Evolutionary conservation across 2,888 invertebrate genomes (phyloP).

Genomic region (Buathra laborator): DNA sequence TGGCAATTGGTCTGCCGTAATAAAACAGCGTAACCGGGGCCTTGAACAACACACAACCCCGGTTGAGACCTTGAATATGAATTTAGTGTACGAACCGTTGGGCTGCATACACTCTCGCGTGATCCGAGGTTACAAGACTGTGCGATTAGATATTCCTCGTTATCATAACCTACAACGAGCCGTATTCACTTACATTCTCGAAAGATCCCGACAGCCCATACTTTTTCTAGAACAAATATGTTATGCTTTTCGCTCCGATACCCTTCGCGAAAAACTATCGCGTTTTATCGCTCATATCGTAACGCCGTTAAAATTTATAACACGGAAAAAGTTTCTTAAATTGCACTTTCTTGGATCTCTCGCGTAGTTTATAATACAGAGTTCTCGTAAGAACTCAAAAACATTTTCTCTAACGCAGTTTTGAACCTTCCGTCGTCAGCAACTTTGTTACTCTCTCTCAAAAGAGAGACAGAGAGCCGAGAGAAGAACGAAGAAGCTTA

Average conservation of each 20-base stretch:
- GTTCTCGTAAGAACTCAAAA: too few species aligned
- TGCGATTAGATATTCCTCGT: conserved; percentile 62
- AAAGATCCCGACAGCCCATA: conserved; percentile 10
- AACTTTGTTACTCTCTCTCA: too few species aligned
- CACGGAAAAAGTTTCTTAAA: too few species aligned
- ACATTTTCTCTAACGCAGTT: too few species aligned
- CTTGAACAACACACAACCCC: conserved; percentile 72
- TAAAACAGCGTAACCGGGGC: conserved; percentile 64
- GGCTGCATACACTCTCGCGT: conserved; percentile 63
- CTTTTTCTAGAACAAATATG: conserved; percentile 1
- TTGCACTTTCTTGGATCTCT: too few species aligned
- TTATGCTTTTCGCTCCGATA: not conserved
- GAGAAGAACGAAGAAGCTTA: not conserved
- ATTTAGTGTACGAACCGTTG: conserved; percentile 69
- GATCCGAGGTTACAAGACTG: conserved; percentile 66
- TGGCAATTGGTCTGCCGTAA: conserved; percentile 71
- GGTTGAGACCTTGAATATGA: conserved; percentile 73
- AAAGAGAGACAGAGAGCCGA: too few species aligned
- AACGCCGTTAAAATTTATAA: too few species aligned
- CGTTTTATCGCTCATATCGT: too few species aligned
- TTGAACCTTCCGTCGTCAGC: too few species aligned
- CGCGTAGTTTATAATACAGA: too few species aligned
- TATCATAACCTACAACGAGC: conserved; percentile 37
- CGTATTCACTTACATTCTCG: conserved; percentile 2
- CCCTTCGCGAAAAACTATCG: not conserved